Evolutionary conservation across 1,140 invertebrate species (phyloP).

Genomic region (Metopolophium dirhodum): DNA sequence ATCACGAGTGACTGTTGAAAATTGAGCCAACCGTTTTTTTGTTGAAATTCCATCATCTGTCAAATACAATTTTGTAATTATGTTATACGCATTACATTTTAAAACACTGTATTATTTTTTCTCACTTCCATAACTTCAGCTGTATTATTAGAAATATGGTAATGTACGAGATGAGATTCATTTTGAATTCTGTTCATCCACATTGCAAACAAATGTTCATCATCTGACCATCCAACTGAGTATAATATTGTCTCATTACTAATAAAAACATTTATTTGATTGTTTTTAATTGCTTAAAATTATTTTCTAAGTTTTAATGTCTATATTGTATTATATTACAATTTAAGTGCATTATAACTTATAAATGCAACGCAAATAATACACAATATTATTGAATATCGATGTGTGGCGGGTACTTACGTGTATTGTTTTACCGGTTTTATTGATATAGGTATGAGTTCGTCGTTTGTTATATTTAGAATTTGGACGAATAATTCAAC

Average conservation of each 20-base stretch:
- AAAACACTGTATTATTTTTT: background rate
- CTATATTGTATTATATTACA: background rate
- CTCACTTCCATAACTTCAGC: background rate
- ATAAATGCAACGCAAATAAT: background rate
- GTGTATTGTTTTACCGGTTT: background rate
- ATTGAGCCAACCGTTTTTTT: constrained; percentile 37
- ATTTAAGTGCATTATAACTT: background rate
- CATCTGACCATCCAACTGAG: background rate
- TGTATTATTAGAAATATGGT: background rate
- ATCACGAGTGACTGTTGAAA: background rate
- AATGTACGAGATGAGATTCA: constrained; percentile 34
- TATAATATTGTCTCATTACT: constrained; percentile 32
- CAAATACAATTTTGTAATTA: background rate
- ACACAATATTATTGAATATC: background rate
- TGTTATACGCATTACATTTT: background rate
- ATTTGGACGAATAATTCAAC: background rate
- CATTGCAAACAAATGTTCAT: constrained; percentile 16
- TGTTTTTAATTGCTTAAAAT: background rate
- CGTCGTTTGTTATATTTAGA: background rate
- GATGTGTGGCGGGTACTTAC: background rate
- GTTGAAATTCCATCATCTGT: constrained; percentile 18
- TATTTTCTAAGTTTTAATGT: background rate
- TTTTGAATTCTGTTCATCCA: constrained; percentile 55
- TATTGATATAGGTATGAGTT: background rate
- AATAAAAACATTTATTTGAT: background rate